phyloP scores from a whole-genome alignment of 2,888 invertebrate species.

The Griposia aprilina region DNA sequence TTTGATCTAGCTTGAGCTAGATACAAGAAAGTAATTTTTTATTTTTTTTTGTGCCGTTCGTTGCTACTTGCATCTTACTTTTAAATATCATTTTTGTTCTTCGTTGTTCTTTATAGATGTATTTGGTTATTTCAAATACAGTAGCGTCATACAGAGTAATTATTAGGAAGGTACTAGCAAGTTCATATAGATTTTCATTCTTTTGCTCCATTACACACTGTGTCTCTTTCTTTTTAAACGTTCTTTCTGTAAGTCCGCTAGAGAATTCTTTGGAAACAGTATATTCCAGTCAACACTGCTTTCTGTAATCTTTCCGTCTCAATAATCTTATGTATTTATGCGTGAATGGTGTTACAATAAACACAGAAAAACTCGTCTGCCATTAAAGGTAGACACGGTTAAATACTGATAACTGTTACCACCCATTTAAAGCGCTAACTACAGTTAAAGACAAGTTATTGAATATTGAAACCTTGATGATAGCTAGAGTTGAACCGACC shows the following conservation, averaged over 20 bases:
- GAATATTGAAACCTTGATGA: slow-evolving; percentile 63
- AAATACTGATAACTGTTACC: slow-evolving; percentile 48
- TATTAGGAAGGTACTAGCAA: background rate
- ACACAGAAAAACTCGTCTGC: background rate
- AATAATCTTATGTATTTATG: slow-evolving; percentile 3
- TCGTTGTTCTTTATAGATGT: background rate
- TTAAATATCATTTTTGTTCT: slow-evolving; percentile 8
- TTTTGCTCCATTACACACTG: background rate
- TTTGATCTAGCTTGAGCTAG: slow-evolving; percentile 3
- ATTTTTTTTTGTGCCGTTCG: slow-evolving; percentile 1
- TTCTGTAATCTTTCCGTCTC: background rate
- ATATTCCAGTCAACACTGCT: background rate
- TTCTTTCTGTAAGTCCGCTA: background rate
- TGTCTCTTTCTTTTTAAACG: background rate
- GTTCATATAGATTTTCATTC: background rate
- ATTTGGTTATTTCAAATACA: background rate
- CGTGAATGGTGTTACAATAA: background rate
- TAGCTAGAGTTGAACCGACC: slow-evolving; percentile 54
- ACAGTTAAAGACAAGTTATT: slow-evolving; percentile 46
- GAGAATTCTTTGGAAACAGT: background rate
- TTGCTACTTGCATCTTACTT: slow-evolving; percentile 12
- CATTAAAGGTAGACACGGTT: slow-evolving; percentile 35
- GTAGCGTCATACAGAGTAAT: background rate
- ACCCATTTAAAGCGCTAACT: slow-evolving; percentile 13
- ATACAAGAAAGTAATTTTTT: background rate